A percentile compares a stretch with the other conserved stretches of the same genome.
Evolutionary conservation across 1,140 invertebrate species (phyloP).

Genomic region (Venustaconcha ellipsiformis): DNA sequence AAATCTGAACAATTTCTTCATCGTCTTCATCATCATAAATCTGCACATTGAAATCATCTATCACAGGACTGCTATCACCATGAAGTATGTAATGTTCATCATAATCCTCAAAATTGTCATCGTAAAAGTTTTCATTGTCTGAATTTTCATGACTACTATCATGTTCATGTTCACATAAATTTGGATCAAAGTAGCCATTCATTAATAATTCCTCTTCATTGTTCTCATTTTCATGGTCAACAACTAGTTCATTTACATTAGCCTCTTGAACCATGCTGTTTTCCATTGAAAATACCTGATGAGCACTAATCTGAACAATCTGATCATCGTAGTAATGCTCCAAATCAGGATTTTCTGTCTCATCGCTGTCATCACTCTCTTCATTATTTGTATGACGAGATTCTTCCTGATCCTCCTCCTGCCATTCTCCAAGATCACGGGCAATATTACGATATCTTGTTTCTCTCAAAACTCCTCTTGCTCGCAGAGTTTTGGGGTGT

Average conservation of each 20-base stretch:
- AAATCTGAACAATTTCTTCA: conserved; percentile 50
- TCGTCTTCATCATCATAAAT: conserved; percentile 43
- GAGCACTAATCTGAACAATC: conserved; percentile 32
- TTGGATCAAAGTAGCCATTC: conserved; percentile 50
- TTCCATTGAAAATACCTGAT: conserved; percentile 32
- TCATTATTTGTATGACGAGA: conserved; percentile 25
- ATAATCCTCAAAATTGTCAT: conserved; percentile 63
- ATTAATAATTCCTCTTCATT: conserved; percentile 36
- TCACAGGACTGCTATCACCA: conserved; percentile 44
- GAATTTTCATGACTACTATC: conserved; percentile 50
- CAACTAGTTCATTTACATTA: conserved; percentile 9
- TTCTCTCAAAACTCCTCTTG: conserved; percentile 64
- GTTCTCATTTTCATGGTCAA: conserved; percentile 20
- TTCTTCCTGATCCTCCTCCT: conserved; percentile 47
- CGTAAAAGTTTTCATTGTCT: conserved; percentile 63
- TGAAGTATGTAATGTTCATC: conserved; percentile 61
- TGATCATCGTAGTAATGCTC: conserved; percentile 60
- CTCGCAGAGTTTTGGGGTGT: conserved; percentile 65
- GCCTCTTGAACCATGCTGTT: conserved; percentile 34
- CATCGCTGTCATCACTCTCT: conserved; percentile 49
- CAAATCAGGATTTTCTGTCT: conserved; percentile 54
- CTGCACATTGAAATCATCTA: conserved; percentile 56
- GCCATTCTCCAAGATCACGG: conserved; percentile 57
- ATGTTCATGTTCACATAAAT: conserved; percentile 34
- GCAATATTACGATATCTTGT: conserved; percentile 61